phyloP scores from a whole-genome alignment of 2,797 vertebrate genomes.

The Centropyge bicolor region DNA sequence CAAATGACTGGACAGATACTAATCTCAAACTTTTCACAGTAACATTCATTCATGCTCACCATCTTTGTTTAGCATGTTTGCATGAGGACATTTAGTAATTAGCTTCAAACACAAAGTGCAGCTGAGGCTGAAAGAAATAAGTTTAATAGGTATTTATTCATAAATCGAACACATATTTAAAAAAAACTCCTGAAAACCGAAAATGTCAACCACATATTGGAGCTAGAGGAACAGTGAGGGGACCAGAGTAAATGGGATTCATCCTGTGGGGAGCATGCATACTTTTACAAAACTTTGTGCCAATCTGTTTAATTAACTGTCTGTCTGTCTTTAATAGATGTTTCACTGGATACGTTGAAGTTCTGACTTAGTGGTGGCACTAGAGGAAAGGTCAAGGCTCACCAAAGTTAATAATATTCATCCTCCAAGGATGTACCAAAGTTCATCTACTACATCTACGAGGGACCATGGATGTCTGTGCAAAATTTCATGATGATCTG shows the following conservation, averaged over 20 bases:
- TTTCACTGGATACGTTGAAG: not conserved
- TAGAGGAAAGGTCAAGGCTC: not conserved
- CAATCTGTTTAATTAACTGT: too few relatives aligned
- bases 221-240: not conserved
- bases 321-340: not conserved
- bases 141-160: too few relatives aligned
- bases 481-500: not conserved
- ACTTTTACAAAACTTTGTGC: too few relatives aligned
- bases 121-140: too few relatives aligned
- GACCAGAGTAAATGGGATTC: not conserved
- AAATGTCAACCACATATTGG: not conserved
- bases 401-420: not conserved
- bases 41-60: not conserved
- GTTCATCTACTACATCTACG: not conserved
- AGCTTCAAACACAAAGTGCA: not conserved
- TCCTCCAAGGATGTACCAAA: too few relatives aligned
- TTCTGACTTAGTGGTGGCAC: too few relatives aligned
- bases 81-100: not conserved
- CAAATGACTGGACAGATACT: not conserved
- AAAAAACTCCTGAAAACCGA: not conserved
- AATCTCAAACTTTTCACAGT: not conserved
- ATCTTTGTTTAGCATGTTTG: not conserved
- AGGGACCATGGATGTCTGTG: not conserved
- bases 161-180: too few relatives aligned
- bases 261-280: not conserved